Evolutionary conservation across 2,797 vertebrate genomes (phyloP), one percentile per base, ranked within the genome.

Genomic region (Coendou prehensilis): DNA sequence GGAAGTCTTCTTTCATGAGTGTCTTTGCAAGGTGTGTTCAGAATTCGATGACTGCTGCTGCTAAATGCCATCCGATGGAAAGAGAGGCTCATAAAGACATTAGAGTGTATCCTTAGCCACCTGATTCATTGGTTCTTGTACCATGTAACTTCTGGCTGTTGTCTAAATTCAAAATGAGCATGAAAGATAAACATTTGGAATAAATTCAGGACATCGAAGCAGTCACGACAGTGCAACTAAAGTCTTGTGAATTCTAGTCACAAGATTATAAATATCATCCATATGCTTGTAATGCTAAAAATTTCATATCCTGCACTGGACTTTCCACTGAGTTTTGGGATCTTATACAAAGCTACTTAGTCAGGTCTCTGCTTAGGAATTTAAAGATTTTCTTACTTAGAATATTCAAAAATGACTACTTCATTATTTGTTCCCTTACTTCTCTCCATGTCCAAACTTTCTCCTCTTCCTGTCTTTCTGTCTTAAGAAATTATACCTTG

Each of bases 361-460:
- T 87, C 20, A 73, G 4, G n/a, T 78, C 64, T 94, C 11, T 94
- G 52, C 71, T 92, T 94, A 37, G 45, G 80, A 64, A 20, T 17
- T n/a, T 50, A 79, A 87, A 78, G 22, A 4, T 26, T 71, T 92
- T 76, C 57, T 83, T 80, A 64, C 20, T 69, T 26, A 73, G 23
- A 84, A 59, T 56, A 6, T 20, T 83, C 30, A 85, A 45, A 90
- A 5, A 2, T 45, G 20, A 54, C 37, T 9, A 69, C 28, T 13
- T 13, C 11, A 57, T 82, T 75, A 41, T 85, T 81, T 81, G 30
- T 87, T 28, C 11, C 30, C 9, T 9, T 54, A 5, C n/a, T 52
- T 9, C 30, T 23, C 4, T 14, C 23, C 26, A 56, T 75, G 18
- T 69, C 45, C 30, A 63, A 67, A 64, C 9, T 30, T 89, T 57